phyloP scores from a whole-genome alignment of 2,888 invertebrate genomes.

The Pharmacophagus antenor region DNA sequence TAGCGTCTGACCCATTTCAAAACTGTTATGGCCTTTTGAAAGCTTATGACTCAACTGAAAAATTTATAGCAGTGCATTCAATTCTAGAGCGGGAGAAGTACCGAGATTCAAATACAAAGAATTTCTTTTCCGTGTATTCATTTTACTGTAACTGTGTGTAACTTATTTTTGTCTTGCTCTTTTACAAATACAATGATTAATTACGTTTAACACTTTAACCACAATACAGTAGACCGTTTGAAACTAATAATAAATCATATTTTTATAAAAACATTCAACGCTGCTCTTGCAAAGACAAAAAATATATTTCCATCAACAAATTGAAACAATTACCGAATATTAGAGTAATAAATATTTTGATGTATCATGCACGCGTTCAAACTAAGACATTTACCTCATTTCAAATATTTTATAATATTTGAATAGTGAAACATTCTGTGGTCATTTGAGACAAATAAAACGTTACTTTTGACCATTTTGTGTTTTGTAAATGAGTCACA shows the following conservation, averaged over 20 bases:
- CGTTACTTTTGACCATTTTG: slow-evolving; percentile 16
- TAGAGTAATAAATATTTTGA: too few relatives aligned
- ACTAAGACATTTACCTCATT: not conserved
- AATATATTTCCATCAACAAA: too few relatives aligned
- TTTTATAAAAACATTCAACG: too few relatives aligned
- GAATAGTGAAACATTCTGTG: slow-evolving; percentile 3
- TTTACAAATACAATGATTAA: too few relatives aligned
- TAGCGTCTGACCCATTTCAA: not conserved
- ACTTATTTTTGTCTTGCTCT: too few relatives aligned
- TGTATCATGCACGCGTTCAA: too few relatives aligned
- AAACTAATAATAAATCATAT: too few relatives aligned
- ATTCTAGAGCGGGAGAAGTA: not conserved
- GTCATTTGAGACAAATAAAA: slow-evolving; percentile 6
- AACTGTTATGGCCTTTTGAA: not conserved
- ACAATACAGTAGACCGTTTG: too few relatives aligned
- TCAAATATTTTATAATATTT: not conserved
- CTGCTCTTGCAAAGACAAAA: too few relatives aligned
- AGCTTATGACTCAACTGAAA: not conserved
- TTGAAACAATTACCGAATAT: too few relatives aligned
- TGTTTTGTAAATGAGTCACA: slow-evolving; percentile 27
- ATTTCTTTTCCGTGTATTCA: not conserved
- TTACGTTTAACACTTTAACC: too few relatives aligned
- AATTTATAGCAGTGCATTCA: not conserved
- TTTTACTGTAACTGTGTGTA: not conserved
- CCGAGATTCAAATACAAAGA: not conserved